Base-by-base conservation (phyloP, 2,888 invertebrate species). In the Dryadula phaetusa region DNA sequence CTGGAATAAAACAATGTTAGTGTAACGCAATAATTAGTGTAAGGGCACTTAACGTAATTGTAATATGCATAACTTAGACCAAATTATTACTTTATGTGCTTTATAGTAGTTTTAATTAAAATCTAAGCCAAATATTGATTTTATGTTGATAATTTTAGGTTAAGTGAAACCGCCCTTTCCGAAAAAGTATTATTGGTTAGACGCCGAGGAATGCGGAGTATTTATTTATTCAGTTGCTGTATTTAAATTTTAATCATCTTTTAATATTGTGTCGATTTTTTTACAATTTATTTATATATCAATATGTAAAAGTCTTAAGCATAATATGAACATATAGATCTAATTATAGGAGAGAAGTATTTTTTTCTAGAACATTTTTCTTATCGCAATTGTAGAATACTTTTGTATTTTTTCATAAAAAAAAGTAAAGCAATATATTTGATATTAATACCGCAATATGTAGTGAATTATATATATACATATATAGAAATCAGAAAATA, bases 91-190 rank as follows among this genome's bases (percentile, higher is more conserved):
- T 86, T 86, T 89, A 88, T 84, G 84, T 91, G 91, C 92, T 92
- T 92, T 92, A 90, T 89, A 76, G 80, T 92, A 92, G 91, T 80
- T 85, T 75, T 91, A 92, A 88, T 92, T 92, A 90, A 85, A 90
- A 87, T 89, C 85, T 92, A 92, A 92, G 92, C 92, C 92, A 92
- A 92, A 92, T 90, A 92, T 92, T 92, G 91, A 89, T 88, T 91
- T 88, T 85, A 90, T 86, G 82, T 87, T 82, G 84, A 87, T 88
- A 86, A 75, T 77, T 76, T 90, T 88, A 84, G 81, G 82, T 85
- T 88, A 87, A 83, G 79, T 78, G 73, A 80, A 83, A 86, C 79
- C 79, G 82, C 82, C 80, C 83, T 86, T 84, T 87, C 87, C 87
- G 85, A 84, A 83, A 83, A 90, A 92, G 92, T 92, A 91, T 92